phyloP scores from a whole-genome alignment of 2,113 vertebrate species.

The Pachycephala philippinensis region DNA sequence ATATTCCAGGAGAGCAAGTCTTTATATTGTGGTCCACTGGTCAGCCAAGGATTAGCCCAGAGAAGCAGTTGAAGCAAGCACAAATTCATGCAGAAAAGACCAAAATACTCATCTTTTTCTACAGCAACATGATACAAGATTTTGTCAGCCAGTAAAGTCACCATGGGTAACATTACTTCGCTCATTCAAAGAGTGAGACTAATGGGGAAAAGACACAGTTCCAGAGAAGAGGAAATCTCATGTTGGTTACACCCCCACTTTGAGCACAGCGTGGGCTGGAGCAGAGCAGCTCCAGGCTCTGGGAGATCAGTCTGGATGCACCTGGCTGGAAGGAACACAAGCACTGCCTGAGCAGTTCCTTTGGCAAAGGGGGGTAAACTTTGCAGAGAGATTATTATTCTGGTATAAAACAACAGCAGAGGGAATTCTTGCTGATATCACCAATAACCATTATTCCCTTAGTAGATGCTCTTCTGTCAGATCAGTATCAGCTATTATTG shows the following conservation, averaged over 20 bases:
- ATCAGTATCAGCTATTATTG: neutral
- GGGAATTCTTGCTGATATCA: neutral
- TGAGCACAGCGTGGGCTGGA: neutral
- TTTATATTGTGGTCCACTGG: rapidly evolving
- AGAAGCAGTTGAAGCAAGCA: neutral
- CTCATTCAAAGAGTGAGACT: neutral
- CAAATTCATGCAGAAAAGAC: neutral
- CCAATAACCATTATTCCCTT: neutral
- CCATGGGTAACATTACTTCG: rapidly evolving
- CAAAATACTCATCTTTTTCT: neutral
- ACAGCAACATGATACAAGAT: neutral
- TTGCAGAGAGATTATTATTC: neutral
- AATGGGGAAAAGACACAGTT: neutral
- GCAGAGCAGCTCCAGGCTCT: neutral
- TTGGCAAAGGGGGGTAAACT: neutral
- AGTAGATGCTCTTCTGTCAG: neutral
- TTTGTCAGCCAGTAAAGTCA: neutral
- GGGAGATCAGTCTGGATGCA: neutral
- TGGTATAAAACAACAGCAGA: neutral
- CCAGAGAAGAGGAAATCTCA: neutral
- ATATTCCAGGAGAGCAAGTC: neutral
- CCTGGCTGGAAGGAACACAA: neutral
- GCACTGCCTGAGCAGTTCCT: neutral
- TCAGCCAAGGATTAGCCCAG: neutral
- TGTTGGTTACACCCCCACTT: neutral